Base-by-base conservation (phyloP, 2,113 vertebrate genomes). In the Corvus hawaiiensis region DNA sequence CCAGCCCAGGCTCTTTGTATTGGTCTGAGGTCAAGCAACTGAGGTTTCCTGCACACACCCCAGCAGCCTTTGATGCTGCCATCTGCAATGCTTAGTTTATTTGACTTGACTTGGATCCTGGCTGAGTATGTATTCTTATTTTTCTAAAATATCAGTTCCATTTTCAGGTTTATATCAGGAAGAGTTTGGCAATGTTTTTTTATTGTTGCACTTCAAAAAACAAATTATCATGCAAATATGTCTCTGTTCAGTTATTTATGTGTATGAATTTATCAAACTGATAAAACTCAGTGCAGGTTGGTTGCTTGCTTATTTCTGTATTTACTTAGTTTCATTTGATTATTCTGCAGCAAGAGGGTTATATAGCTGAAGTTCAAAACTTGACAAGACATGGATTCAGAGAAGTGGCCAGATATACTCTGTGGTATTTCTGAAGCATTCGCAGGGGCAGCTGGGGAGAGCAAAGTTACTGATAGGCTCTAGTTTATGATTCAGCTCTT, bases 401-500 rank as follows among this genome's bases (percentile, higher is more conserved):
- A 56, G 72, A 43, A 77, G 23, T 19, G 44, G 23, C 17, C 2
- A 2, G 16, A 49, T 51, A 46, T 8, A 16, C 10, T 16, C 16
- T 2, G 0, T 35, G 9, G 8, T 26, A 8, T 58, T 80, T 73
- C 59, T 69, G 28, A 64, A 49, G 16, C 22, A 39, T 73, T 80
- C 20, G 55, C 0, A 0, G 33, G 18, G 10, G 27, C 49, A 80
- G 28, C 37, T 0, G 2, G 11, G 15, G 54, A 79, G 67, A 33
- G 15, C 15, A 37, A 64, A 69, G 43, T 56, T 62, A 46, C 43
- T 26, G 73, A 10, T 64, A 33, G 67, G 11, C 8, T 64, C 54
- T 18, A n/a, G 13, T 13, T 69, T 73, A 32, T 1, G 6, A 30
- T 49, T 76, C 43, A 52, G 68, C n/a, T 59, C 37, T 30, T 69